Evolutionary conservation across 2,113 vertebrate genomes (phyloP).

Genomic region (Hypanus sabinus): DNA sequence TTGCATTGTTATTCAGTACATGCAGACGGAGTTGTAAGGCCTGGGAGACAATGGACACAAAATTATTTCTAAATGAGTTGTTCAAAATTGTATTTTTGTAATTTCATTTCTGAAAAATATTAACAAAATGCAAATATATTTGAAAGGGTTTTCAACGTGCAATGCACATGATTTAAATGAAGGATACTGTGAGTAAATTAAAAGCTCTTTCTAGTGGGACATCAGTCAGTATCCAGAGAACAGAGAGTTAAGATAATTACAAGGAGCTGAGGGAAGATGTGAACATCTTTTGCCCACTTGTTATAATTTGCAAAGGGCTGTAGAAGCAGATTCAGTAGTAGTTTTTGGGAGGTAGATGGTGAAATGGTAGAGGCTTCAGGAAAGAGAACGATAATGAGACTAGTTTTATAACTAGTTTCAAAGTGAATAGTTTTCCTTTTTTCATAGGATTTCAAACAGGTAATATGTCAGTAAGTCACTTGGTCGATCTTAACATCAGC

Average conservation of each 20-base stretch:
- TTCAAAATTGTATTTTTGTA: background rate
- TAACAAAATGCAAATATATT: background rate
- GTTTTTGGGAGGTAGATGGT: background rate
- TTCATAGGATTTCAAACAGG: background rate
- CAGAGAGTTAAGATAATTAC: background rate
- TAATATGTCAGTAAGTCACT: background rate
- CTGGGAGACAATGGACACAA: background rate
- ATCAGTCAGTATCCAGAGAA: background rate
- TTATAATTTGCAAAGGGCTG: background rate
- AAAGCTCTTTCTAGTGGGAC: background rate
- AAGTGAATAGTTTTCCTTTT: background rate
- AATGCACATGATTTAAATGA: background rate
- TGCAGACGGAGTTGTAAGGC: constrained; percentile 13
- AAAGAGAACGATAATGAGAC: background rate
- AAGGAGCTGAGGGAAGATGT: background rate
- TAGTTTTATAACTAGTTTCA: background rate
- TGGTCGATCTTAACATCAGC: background rate
- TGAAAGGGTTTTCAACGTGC: background rate
- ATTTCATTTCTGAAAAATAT: background rate
- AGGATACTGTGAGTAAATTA: too few relatives aligned
- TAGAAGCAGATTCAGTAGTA: background rate
- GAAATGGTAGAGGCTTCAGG: background rate
- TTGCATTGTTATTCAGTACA: background rate
- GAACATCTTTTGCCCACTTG: background rate
- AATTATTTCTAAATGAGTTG: background rate